phyloP scores from a whole-genome alignment of 2,888 invertebrate genomes.

The Ectemnius lituratus region DNA sequence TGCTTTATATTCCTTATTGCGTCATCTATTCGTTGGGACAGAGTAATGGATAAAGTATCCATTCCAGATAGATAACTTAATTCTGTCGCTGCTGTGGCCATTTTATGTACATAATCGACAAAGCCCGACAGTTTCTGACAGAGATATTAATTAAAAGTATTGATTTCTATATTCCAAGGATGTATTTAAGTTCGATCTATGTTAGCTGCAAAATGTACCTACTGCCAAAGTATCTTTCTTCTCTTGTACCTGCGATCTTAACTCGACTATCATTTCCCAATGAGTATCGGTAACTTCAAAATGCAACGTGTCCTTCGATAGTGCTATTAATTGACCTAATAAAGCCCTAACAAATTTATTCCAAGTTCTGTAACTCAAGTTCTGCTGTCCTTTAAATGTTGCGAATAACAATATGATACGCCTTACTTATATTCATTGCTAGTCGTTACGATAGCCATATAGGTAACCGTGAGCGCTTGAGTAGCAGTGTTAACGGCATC shows the following conservation, averaged over 20 bases:
- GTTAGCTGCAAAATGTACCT: slow-evolving; percentile 31
- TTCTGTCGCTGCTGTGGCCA: slow-evolving; percentile 71
- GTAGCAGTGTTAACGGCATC: slow-evolving; percentile 71
- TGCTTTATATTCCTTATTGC: slow-evolving; percentile 65
- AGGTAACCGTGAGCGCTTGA: slow-evolving; percentile 70
- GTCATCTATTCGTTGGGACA: slow-evolving; percentile 71
- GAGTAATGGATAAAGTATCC: slow-evolving; percentile 70
- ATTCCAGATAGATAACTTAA: slow-evolving; percentile 71
- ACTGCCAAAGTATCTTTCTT: slow-evolving; percentile 69
- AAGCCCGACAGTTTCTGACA: slow-evolving; percentile 67
- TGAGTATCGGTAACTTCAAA: slow-evolving; percentile 66
- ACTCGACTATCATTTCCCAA: slow-evolving; percentile 68
- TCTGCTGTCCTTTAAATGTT: not conserved
- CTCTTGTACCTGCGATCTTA: slow-evolving; percentile 65
- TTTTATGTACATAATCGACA: slow-evolving; percentile 72
- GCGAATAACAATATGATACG: not conserved
- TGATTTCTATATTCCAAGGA: not conserved
- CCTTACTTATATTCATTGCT: slow-evolving; percentile 72
- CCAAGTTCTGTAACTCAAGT: not conserved
- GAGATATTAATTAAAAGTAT: slow-evolving; percentile 21
- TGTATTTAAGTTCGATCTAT: slow-evolving; percentile 10
- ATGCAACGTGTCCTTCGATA: slow-evolving; percentile 66
- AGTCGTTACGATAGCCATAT: slow-evolving; percentile 67
- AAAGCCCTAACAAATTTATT: slow-evolving; percentile 58
- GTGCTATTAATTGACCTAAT: slow-evolving; percentile 64